Percentiles rank a stretch among this genome's conserved stretches.
Evolutionary conservation across 1,140 invertebrate species (phyloP).

Genomic region (Drosophila simulans): DNA sequence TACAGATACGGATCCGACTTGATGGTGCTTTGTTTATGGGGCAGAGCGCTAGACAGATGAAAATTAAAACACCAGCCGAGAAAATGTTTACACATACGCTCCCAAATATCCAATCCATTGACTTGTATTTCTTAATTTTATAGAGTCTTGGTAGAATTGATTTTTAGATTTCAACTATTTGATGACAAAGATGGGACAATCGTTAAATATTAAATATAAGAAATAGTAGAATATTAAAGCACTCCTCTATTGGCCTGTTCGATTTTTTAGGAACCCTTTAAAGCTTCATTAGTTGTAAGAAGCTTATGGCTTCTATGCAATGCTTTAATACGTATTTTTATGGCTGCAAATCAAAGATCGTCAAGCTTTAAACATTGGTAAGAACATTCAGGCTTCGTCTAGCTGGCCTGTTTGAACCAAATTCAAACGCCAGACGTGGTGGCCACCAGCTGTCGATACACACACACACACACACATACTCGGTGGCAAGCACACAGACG

Average conservation of each 20-base stretch:
- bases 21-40: slow-evolving; percentile 46
- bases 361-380: neutral
- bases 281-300: too few relatives aligned
- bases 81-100: slow-evolving; percentile 62
- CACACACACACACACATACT: slow-evolving; percentile 41
- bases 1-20: slow-evolving; percentile 24
- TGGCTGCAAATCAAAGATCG: too few relatives aligned
- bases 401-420: slow-evolving; percentile 21
- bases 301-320: too few relatives aligned
- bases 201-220: too few relatives aligned
- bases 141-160: neutral
- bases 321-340: too few relatives aligned
- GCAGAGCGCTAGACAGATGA: slow-evolving; percentile 61
- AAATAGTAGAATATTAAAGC: too few relatives aligned
- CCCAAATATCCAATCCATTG: neutral
- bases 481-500: slow-evolving; percentile 13
- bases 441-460: slow-evolving; percentile 72
- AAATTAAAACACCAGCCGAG: slow-evolving; percentile 69
- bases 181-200: neutral
- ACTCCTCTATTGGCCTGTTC: too few relatives aligned
- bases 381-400: slow-evolving; percentile 50
- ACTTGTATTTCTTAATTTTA: neutral
- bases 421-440: slow-evolving; percentile 56
- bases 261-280: too few relatives aligned
- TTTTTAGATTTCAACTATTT: neutral